A percentile compares a stretch with the other conserved stretches of the same genome.
Conservation (phyloP, 2,888 invertebrate genomes). For the Branchellion lobata region DNA sequence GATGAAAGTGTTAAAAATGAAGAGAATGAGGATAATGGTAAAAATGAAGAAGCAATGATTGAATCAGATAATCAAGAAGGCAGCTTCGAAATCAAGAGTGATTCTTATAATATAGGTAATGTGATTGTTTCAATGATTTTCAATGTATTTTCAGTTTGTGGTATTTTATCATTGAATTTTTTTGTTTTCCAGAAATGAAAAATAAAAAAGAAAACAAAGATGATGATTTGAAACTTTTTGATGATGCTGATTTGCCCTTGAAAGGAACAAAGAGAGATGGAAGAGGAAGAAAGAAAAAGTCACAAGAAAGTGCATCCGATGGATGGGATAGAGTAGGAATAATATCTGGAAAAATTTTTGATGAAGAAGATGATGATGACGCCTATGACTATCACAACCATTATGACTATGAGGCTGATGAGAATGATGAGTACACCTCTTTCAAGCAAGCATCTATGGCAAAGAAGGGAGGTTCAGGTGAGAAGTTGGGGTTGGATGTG, state of each 20-base stretch:
- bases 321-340: not conserved
- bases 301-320: not conserved
- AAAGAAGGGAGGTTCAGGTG: not conserved
- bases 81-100: not conserved
- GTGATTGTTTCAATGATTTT: not conserved
- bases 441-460: constrained; percentile 3
- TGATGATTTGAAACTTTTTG: not conserved
- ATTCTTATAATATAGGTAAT: not conserved
- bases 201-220: not conserved
- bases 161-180: not conserved
- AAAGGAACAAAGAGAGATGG: not conserved
- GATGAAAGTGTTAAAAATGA: not conserved
- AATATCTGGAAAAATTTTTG: constrained; percentile 3
- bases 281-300: not conserved
- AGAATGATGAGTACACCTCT: constrained; percentile 1
- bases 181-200: not conserved
- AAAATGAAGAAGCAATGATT: not conserved
- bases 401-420: constrained; percentile 2
- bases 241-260: not conserved
- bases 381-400: not conserved
- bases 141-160: not conserved
- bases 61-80: not conserved
- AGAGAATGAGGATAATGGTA: not conserved
- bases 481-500: not conserved
- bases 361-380: constrained; percentile 11